phyloP scores from a whole-genome alignment of 2,113 vertebrate species.

The Poeciliopsis occidentalis region DNA sequence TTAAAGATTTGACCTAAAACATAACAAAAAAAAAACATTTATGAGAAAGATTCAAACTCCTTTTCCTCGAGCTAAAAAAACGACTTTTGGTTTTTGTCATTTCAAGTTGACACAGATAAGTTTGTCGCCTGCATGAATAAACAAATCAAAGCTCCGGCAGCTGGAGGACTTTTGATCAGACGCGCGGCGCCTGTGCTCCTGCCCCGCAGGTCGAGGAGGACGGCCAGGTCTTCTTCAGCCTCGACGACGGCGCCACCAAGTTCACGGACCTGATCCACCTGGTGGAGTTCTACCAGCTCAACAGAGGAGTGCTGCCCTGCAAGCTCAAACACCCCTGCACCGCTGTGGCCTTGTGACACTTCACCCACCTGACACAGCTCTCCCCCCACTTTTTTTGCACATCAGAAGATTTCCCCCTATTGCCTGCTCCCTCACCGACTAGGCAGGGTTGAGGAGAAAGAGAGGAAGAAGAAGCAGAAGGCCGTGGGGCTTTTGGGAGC shows the following conservation, averaged over 20 bases:
- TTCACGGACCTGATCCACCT: slow-evolving; percentile 98
- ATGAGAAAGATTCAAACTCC: no score
- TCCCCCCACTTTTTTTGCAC: slow-evolving; percentile 55
- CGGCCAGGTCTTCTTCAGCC: slow-evolving; percentile 95
- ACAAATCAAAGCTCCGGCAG: no score
- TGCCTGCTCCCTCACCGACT: slow-evolving; percentile 19
- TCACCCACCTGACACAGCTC: slow-evolving; percentile 8
- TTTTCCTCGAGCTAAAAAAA: no score
- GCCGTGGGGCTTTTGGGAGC: slow-evolving; percentile 33
- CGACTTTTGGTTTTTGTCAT: no score
- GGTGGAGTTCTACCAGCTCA: slow-evolving; percentile 99
- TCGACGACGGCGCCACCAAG: slow-evolving; percentile 96
- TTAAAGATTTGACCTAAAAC: no score
- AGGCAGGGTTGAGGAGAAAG: slow-evolving; percentile 37
- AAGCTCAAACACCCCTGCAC: slow-evolving; percentile 98
- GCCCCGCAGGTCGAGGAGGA: slow-evolving; percentile 91
- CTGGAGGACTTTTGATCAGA: no score
- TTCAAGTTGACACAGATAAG: no score
- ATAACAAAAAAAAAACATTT: no score
- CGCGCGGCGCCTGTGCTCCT: slow-evolving; percentile 1
- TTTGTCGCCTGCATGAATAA: no score
- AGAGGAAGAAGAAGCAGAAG: slow-evolving; percentile 15
- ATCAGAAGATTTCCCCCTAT: slow-evolving; percentile 22
- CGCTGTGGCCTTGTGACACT: slow-evolving; percentile 96
- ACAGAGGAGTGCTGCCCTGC: slow-evolving; percentile 96